These are phyloP conservation scores for Carlito syrichta DNA, from an alignment of 2,113 vertebrate species.

Conservation along the genomic window DNA sequence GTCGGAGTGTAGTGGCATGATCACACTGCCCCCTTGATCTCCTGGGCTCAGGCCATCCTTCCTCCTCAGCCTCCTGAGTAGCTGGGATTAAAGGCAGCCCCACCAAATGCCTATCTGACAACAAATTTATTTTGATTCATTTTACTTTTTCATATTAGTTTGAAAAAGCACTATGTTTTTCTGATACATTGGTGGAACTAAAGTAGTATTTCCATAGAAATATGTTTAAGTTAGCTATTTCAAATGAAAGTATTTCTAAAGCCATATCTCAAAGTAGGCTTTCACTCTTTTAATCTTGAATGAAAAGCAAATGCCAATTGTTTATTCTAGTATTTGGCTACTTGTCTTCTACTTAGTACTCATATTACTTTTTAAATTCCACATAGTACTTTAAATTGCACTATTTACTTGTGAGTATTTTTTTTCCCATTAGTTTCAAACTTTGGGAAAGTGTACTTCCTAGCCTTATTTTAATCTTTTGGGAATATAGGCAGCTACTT, in stretches of 20 bases:
- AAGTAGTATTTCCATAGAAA: neutral
- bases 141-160: neutral
- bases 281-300: neutral
- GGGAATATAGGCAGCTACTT: neutral
- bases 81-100: no score
- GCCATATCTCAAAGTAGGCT: neutral
- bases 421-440: slow-evolving; percentile 7
- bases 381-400: neutral
- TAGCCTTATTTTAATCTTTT: neutral
- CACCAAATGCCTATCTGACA: no score
- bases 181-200: neutral
- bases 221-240: neutral
- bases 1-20: no score
- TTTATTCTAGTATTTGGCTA: neutral
- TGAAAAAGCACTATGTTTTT: neutral
- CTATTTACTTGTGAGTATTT: neutral
- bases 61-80: no score
- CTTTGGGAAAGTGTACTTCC: neutral
- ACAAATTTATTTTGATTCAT: neutral
- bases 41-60: no score
- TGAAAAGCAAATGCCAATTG: neutral
- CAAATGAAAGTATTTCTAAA: neutral
- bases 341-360: neutral
- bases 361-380: neutral
- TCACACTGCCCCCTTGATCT: no score